Base-by-base conservation (phyloP, 1,140 invertebrate species). In the Matsumurasca onukii region DNA sequence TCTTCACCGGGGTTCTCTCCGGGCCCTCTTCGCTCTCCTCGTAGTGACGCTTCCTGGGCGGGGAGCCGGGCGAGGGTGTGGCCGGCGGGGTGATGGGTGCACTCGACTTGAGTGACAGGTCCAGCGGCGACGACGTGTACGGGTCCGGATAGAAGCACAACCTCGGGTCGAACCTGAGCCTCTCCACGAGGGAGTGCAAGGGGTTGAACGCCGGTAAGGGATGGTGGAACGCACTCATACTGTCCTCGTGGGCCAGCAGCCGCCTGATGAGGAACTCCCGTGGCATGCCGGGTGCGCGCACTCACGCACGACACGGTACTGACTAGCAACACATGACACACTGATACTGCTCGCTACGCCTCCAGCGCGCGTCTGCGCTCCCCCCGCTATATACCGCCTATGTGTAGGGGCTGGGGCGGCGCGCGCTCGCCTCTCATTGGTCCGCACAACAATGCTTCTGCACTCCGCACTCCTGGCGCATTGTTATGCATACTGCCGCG, bases 71-170 rank as follows among this genome's bases (percentile, higher is more conserved):
- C 24, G 81, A 82, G 0, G 82, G 81, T 0, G 82, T 82, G 9
- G 80, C 80, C 5, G 81, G 82, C 0, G 82, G 82, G 0, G 81
- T 84, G 76, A 82, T 82, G 0, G 81, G 80, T 0, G 78, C 76
- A 71, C 63, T 55, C 0, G 80, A 73, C 57, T 83, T 83, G 27
- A 84, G n/a, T 2, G 82, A 83, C 2, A 84, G 65, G 61, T 84
- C 83, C 61, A 84, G 69, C 0, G 81, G 82, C n/a, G n/a, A n/a
- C 31, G 69, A 51, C 15, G 69, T 70, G 30, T 22, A 65, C 3
- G 67, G 67, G 20, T 68, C 67, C 20, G 67, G 31, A 27, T 68
- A 68, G 24, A 68, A 59, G 34, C 25, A 49, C 31, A 64, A 25
- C 13, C 49, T 15, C 3, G 66, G 68, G 24, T 69, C 70, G 65